Conservation (phyloP, 53 echinoderm and acorn worm genomes). For the Pentamera pediparva region DNA sequence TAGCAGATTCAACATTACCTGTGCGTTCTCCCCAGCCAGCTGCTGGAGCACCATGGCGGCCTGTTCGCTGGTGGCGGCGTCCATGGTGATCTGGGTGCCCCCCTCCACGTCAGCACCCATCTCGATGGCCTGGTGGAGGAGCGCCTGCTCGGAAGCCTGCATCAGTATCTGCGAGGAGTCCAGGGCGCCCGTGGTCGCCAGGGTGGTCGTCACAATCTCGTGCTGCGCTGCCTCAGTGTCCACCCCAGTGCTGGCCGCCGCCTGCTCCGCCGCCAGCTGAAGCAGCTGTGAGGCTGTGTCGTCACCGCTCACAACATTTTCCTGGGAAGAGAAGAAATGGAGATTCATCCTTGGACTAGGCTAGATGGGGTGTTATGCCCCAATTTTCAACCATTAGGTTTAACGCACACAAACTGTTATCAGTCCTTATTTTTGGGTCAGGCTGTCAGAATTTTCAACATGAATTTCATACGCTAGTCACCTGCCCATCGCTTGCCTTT, state of each 20-base stretch:
- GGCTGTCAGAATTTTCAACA: too few relatives aligned
- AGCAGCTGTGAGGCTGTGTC: slow-evolving; percentile 57
- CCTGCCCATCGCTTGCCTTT: too few relatives aligned
- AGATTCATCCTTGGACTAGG: too few relatives aligned
- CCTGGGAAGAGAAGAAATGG: background rate
- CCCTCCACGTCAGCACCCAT: slow-evolving; percentile 26
- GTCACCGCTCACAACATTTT: slow-evolving; percentile 39
- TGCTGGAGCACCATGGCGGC: slow-evolving; percentile 81
- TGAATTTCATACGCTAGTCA: too few relatives aligned
- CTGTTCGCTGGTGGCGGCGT: slow-evolving; percentile 83
- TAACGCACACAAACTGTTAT: too few relatives aligned
- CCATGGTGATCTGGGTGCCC: slow-evolving; percentile 54
- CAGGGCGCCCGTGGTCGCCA: slow-evolving; percentile 7
- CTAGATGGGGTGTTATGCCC: too few relatives aligned
- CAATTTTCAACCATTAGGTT: too few relatives aligned
- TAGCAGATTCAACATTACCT: slow-evolving; percentile 32
- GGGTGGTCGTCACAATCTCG: slow-evolving; percentile 23
- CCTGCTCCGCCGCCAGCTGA: slow-evolving; percentile 55
- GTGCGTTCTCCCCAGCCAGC: slow-evolving; percentile 77
- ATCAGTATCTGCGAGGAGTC: slow-evolving; percentile 49
- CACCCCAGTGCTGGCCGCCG: slow-evolving; percentile 67
- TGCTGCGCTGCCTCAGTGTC: slow-evolving; percentile 63
- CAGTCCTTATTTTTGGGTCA: too few relatives aligned
- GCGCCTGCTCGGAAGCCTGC: slow-evolving; percentile 15
- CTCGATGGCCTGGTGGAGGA: slow-evolving; percentile 23